A percentile compares a stretch with the other conserved stretches of the same genome.
Conservation (phyloP, 1,140 invertebrate genomes). For the Micrasema longulum region DNA sequence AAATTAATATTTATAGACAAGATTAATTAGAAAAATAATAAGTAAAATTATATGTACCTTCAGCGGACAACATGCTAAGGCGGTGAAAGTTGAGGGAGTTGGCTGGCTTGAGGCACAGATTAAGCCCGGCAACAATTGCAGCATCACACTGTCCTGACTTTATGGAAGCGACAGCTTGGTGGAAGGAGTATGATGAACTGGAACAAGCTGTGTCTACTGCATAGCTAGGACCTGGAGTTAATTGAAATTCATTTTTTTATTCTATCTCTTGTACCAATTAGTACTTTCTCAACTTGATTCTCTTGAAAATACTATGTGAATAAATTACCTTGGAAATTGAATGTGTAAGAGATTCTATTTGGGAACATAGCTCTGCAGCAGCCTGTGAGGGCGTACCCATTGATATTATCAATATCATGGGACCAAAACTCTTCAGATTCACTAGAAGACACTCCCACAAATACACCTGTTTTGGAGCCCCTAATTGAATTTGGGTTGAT, state of each 20-base stretch:
- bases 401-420: conserved; percentile 78
- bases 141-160: conserved; percentile 88
- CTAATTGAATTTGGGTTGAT: conserved; percentile 83
- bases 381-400: conserved; percentile 93
- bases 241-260: too few relatives aligned
- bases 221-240: conserved; percentile 84
- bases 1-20: too few relatives aligned
- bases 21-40: too few relatives aligned
- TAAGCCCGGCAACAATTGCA: conserved; percentile 90
- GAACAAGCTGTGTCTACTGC: conserved; percentile 96
- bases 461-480: conserved; percentile 91
- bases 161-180: conserved; percentile 88
- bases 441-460: conserved; percentile 87
- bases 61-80: conserved; percentile 88
- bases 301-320: too few relatives aligned
- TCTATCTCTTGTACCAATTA: too few relatives aligned
- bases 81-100: conserved; percentile 93
- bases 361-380: conserved; percentile 95
- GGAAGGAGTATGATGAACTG: conserved; percentile 88
- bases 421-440: conserved; percentile 89
- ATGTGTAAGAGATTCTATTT: conserved; percentile 95
- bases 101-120: conserved; percentile 87
- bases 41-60: conserved; percentile 69
- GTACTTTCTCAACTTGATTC: too few relatives aligned
- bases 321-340: conserved; percentile 81